Percentiles rank a stretch among this genome's conserved stretches.
Conservation (phyloP, 1,140 invertebrate genomes). For the Portunus trituberculatus region DNA sequence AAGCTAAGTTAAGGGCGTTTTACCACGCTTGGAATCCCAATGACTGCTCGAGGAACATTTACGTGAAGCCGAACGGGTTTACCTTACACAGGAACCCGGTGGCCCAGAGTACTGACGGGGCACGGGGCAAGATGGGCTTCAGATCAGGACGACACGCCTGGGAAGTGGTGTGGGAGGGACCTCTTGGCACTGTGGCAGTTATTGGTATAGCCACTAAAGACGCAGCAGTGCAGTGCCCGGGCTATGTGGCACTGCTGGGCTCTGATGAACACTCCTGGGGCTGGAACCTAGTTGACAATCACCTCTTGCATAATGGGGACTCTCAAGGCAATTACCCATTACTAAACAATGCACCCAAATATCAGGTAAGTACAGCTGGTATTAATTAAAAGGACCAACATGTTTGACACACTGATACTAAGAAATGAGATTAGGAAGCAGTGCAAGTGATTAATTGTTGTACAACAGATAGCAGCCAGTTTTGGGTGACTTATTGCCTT, state of each 20-base stretch:
- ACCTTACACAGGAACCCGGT: conserved; percentile 98
- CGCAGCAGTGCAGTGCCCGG: conserved; percentile 92
- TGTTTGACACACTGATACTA: too few species aligned
- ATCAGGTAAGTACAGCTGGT: conserved; percentile 87
- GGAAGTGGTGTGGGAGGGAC: conserved; percentile 99
- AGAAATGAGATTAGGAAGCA: too few species aligned
- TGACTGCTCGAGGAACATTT: conserved; percentile 98
- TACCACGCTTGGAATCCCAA: conserved; percentile 98
- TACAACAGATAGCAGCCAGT: too few species aligned
- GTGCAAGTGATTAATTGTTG: too few species aligned
- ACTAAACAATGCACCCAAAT: conserved; percentile 98
- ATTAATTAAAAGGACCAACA: neutral
- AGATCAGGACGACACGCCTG: conserved; percentile 96
- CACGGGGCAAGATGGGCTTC: conserved; percentile 96
- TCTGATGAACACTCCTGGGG: conserved; percentile 99
- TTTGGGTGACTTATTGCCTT: too few species aligned
- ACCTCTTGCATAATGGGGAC: conserved; percentile 97
- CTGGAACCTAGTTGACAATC: conserved; percentile 99
- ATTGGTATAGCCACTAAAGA: conserved; percentile 97
- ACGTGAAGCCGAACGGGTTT: conserved; percentile 98
- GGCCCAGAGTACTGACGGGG: conserved; percentile 98
- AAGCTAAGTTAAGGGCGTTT: conserved; percentile 96
- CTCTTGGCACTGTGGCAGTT: conserved; percentile 96
- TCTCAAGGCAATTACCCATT: conserved; percentile 96
- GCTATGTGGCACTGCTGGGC: conserved; percentile 96